These are phyloP conservation scores for Chrosomus eos DNA, from an alignment of 2,797 vertebrate genomes.

Conservation along the genomic window DNA sequence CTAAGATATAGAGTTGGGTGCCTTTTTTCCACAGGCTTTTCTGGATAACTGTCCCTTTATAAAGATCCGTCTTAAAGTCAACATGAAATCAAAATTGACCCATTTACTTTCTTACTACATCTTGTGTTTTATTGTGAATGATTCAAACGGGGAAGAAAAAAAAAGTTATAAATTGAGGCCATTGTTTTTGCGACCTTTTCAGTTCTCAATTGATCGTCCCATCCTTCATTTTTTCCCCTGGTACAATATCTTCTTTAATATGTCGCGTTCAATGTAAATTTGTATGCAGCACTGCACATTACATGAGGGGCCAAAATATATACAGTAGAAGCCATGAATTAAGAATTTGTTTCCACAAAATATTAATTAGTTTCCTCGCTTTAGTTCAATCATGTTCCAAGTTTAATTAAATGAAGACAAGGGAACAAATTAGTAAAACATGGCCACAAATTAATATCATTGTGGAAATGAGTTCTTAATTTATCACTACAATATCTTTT, in stretches of 20 bases:
- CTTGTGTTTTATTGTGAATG: not conserved
- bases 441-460: not conserved
- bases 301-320: too few species aligned
- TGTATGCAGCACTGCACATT: too few species aligned
- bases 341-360: not conserved
- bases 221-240: not conserved
- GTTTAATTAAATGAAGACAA: not conserved
- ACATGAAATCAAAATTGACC: not conserved
- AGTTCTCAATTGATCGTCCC: not conserved
- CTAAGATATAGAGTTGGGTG: constrained; percentile 49
- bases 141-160: not conserved
- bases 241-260: not conserved
- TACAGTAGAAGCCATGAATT: too few species aligned
- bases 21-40: constrained; percentile 22
- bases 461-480: not conserved
- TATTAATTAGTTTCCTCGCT: not conserved
- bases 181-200: not conserved
- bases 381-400: not conserved
- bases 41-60: constrained; percentile 22
- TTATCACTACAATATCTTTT: not conserved
- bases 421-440: not conserved
- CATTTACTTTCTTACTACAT: not conserved
- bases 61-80: constrained; percentile 6
- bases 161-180: too few species aligned
- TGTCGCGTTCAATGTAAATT: too few species aligned